Evolutionary conservation across 2,888 invertebrate species (phyloP).

Genomic region (Agonopterix heracliana): DNA sequence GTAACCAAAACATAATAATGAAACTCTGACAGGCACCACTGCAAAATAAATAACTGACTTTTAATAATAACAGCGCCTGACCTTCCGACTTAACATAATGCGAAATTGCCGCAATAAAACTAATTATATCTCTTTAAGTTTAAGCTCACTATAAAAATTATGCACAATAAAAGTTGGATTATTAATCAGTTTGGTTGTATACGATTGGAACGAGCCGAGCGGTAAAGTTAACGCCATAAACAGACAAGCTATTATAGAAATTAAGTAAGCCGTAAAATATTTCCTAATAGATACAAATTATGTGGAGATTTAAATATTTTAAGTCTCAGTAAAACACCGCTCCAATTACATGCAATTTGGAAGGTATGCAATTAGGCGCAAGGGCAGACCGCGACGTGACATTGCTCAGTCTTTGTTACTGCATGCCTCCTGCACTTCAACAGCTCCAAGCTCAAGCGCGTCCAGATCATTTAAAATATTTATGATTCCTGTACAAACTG

Average conservation of each 20-base stretch:
- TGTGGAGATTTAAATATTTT: no score
- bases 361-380: background rate
- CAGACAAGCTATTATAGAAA: background rate
- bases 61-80: background rate
- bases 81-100: background rate
- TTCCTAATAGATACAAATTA: no score
- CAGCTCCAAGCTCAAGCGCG: background rate
- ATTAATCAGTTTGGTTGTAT: background rate
- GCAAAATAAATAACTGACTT: background rate
- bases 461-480: background rate
- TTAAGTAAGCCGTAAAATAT: no score
- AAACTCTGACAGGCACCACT: background rate
- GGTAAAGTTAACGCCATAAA: conserved; percentile 1
- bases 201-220: conserved; percentile 3
- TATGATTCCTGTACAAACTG: background rate
- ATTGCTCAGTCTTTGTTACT: background rate
- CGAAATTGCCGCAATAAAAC: background rate
- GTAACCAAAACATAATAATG: background rate
- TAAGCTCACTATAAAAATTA: conserved; percentile 2
- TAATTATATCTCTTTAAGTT: background rate
- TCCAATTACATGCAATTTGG: conserved; percentile 39
- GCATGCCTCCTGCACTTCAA: background rate
- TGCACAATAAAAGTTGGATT: no score
- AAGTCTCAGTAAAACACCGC: conserved; percentile 29
- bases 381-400: background rate